Base-by-base conservation (phyloP, 1,140 invertebrate species). In the Pissodes strobi region DNA sequence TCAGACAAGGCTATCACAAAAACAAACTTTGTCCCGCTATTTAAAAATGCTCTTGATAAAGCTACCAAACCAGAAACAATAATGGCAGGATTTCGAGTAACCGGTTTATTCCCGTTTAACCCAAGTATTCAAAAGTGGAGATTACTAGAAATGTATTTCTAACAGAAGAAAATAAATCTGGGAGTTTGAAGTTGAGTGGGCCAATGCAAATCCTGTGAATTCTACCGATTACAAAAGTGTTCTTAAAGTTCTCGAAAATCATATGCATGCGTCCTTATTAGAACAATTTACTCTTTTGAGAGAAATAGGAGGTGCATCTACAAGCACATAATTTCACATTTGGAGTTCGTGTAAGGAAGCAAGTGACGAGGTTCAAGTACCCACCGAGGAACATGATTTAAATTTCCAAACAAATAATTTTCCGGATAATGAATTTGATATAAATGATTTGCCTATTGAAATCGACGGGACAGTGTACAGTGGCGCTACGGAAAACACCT, bases 61-160 rank as follows among this genome's bases (percentile, higher is more conserved):
- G 18, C 51, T n/a, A 17, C 17, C 15, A 19, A 49, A 10, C 64
- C 34, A 19, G 67, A 72, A 56, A 73, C 52, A 8, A 67, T 79
- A 18, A 67, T 70, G 55, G 78, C 76, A 58, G 72, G 70, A 12
- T 79, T 79, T 70, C 53, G 63, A 67, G 57, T 27, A 27, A 74
- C 69, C 69, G 78, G 78, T 23, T 12, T 79, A 3, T 76, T 43
- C 66, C 78, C 77, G 1, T 77, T 75, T 37, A 63, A 78, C 59
- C 64, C n/a, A n/a, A n/a, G n/a, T n/a, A n/a, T n/a, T 70, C 9
- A 57, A 76, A 41, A 60, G 59, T 9, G 64, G 79, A n/a, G 74
- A 80, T 37, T 79, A 69, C 55, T 15, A 49, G 1, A 69, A 69
- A 37, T 67, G 64, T 27, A 49, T 49, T 9, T 49, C 46, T n/a